Conservation (phyloP, 2,888 invertebrate species). For the Drosophila flavopinicola region DNA sequence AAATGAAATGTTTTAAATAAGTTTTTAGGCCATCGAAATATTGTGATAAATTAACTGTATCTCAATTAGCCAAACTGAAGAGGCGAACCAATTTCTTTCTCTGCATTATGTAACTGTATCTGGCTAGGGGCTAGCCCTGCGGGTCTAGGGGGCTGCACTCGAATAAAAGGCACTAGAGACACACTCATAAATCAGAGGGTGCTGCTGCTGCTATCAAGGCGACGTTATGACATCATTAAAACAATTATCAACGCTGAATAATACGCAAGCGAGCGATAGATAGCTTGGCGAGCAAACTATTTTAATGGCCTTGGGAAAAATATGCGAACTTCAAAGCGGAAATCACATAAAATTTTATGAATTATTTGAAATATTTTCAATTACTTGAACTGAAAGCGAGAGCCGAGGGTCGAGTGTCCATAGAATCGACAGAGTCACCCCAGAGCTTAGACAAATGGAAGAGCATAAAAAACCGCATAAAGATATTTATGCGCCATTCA, state of each 20-base stretch:
- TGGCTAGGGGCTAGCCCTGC: slow-evolving; percentile 19
- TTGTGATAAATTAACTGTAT: too few relatives aligned
- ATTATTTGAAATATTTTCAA: slow-evolving; percentile 80
- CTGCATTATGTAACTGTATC: slow-evolving; percentile 27
- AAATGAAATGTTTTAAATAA: too few relatives aligned
- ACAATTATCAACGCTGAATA: slow-evolving; percentile 71
- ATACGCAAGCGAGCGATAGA: slow-evolving; percentile 51
- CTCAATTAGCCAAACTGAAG: too few relatives aligned
- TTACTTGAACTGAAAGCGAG: slow-evolving; percentile 53
- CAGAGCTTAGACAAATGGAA: slow-evolving; percentile 45
- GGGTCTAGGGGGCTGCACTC: slow-evolving; percentile 9
- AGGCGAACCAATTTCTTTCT: too few relatives aligned
- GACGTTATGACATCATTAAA: slow-evolving; percentile 77
- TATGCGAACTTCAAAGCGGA: slow-evolving; percentile 51
- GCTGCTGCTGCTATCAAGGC: slow-evolving; percentile 53
- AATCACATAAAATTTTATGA: slow-evolving; percentile 79
- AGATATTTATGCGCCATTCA: slow-evolving; percentile 78
- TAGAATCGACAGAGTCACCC: slow-evolving; percentile 26
- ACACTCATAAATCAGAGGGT: slow-evolving; percentile 66
- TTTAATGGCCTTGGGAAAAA: slow-evolving; percentile 59
- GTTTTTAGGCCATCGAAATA: too few relatives aligned
- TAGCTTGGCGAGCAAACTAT: slow-evolving; percentile 57
- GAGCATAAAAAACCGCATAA: slow-evolving; percentile 72
- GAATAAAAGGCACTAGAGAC: slow-evolving; percentile 29
- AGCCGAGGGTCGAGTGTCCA: slow-evolving; percentile 22